A percentile compares a stretch with the other conserved stretches of the same genome.
These are phyloP conservation scores for Lanistes nyassanus DNA, from an alignment of 1,140 invertebrate species.

Conservation along the genomic window DNA sequence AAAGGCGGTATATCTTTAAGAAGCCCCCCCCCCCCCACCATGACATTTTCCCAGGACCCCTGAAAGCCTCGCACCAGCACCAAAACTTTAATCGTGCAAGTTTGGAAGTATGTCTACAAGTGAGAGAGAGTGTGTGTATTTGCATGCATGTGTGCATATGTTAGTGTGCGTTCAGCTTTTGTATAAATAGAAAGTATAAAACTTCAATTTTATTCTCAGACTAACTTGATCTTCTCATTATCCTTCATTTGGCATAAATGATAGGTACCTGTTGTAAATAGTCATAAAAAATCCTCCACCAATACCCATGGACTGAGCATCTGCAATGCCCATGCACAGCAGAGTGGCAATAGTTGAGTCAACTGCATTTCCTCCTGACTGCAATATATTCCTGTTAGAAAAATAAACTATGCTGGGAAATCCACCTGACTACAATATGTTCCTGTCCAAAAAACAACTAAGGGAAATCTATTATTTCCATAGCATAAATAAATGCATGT, in stretches of 20 bases:
- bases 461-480: background rate
- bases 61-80: too few species aligned
- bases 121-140: conserved; percentile 7
- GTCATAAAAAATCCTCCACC: conserved; percentile 35
- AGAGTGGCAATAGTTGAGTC: conserved; percentile 26
- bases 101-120: conserved; percentile 5
- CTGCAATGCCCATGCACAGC: conserved; percentile 26
- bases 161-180: background rate
- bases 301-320: conserved; percentile 30
- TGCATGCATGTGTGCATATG: background rate
- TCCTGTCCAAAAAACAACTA: conserved; percentile 1
- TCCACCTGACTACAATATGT: conserved; percentile 11
- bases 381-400: conserved; percentile 10
- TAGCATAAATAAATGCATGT: background rate
- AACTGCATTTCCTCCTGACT: conserved; percentile 23
- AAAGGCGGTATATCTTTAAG: too few species aligned
- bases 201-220: background rate
- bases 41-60: too few species aligned
- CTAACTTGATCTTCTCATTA: background rate
- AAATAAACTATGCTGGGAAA: background rate
- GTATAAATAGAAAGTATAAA: background rate
- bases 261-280: conserved; percentile 21
- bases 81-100: background rate
- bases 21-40: too few species aligned
- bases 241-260: background rate